These are phyloP conservation scores for Sussaba pulchella DNA, from an alignment of 2,888 invertebrate genomes.

Conservation along the genomic window DNA sequence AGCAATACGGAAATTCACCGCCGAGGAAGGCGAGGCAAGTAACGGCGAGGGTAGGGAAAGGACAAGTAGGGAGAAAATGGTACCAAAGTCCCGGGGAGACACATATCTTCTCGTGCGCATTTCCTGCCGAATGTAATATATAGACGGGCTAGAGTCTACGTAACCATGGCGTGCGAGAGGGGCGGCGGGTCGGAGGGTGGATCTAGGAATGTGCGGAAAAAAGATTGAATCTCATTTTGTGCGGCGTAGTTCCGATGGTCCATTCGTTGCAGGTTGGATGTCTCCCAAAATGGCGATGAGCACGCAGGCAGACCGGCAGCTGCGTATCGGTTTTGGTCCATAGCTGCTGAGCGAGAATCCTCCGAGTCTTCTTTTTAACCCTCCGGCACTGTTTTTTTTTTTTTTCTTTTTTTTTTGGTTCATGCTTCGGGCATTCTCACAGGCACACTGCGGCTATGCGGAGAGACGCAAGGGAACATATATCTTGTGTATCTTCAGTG, in stretches of 20 bases:
- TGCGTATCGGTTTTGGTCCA: constrained; percentile 43
- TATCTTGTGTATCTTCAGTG: constrained; percentile 1
- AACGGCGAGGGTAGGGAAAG: constrained; percentile 4
- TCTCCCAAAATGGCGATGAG: constrained; percentile 57
- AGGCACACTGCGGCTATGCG: constrained; percentile 18
- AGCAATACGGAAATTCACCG: constrained; percentile 60
- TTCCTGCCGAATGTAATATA: constrained; percentile 40
- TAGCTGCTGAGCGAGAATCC: constrained; percentile 25
- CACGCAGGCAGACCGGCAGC: constrained; percentile 26
- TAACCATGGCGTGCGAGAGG: too few species aligned
- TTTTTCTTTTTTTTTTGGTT: not conserved
- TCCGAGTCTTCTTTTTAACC: constrained; percentile 7
- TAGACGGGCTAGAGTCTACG: constrained; percentile 1
- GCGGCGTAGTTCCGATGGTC: constrained; percentile 56
- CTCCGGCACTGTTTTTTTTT: not conserved
- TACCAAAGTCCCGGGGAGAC: constrained; percentile 18
- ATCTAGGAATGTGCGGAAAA: constrained; percentile 38
- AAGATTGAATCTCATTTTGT: constrained; percentile 56
- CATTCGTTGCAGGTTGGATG: constrained; percentile 52
- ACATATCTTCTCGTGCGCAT: constrained; percentile 20
- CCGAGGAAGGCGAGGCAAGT: constrained; percentile 12
- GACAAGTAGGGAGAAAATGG: constrained; percentile 47
- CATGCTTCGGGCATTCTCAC: not conserved
- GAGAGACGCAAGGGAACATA: constrained; percentile 22
- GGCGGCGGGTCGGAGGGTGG: not conserved